phyloP scores from a whole-genome alignment of 1,140 invertebrate species.

The Pseudomyrmex concolor region DNA sequence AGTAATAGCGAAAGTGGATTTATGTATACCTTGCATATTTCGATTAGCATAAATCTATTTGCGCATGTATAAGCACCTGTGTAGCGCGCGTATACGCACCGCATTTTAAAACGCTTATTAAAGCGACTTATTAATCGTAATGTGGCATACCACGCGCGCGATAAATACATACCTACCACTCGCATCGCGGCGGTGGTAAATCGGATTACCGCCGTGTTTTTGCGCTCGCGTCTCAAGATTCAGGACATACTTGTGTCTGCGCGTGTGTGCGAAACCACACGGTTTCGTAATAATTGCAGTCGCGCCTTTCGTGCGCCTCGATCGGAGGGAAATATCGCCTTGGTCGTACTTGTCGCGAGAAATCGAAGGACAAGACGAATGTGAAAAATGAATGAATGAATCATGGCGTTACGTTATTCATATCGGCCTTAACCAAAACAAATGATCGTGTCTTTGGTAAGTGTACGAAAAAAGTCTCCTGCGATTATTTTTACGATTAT shows the following conservation, averaged over 20 bases:
- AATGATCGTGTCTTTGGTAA: not conserved
- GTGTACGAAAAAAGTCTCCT: too few species aligned
- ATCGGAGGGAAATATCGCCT: not conserved
- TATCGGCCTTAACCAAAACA: not conserved
- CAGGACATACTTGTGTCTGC: too few species aligned
- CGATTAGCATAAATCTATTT: slow-evolving; percentile 71
- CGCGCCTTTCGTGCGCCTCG: not conserved
- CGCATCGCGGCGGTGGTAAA: slow-evolving; percentile 16
- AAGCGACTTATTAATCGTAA: slow-evolving; percentile 51
- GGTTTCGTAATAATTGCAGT: not conserved
- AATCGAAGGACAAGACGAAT: not conserved
- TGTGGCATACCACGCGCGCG: slow-evolving; percentile 11
- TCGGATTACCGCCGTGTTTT: not conserved
- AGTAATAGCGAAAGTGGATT: slow-evolving; percentile 61
- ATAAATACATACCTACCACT: not conserved
- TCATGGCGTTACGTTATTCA: not conserved
- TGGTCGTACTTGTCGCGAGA: not conserved
- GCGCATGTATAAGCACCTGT: slow-evolving; percentile 3
- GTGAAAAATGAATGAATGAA: not conserved
- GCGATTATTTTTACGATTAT: not conserved
- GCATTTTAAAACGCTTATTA: slow-evolving; percentile 34
- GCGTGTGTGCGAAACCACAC: too few species aligned
- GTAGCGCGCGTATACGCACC: slow-evolving; percentile 27
- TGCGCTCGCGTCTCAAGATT: not conserved
- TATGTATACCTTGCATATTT: slow-evolving; percentile 62